Evolutionary conservation across 2,888 invertebrate species (phyloP).

Genomic region (Calliopum simillimum): DNA sequence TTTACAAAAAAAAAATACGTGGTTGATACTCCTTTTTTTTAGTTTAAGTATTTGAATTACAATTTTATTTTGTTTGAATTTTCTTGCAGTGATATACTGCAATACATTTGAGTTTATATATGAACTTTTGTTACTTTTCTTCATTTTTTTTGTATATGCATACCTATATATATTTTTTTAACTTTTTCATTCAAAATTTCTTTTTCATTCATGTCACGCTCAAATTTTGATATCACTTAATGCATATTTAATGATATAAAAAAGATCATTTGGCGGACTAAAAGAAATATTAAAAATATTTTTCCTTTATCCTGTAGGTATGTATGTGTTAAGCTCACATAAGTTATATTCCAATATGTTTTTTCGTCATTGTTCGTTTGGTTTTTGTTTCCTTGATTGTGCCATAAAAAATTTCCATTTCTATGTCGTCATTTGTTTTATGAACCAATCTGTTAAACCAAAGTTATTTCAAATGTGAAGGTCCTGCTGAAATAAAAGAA

Average conservation of each 20-base stretch:
- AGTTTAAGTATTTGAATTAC: background rate
- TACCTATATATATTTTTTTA: background rate
- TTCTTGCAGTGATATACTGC: conserved; percentile 6
- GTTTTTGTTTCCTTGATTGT: background rate
- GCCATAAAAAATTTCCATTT: conserved; percentile 1
- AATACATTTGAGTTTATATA: too few relatives aligned
- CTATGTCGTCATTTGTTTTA: background rate
- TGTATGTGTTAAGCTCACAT: too few relatives aligned
- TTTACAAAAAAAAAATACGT: too few relatives aligned
- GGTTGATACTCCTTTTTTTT: background rate
- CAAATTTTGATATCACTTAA: conserved; percentile 7
- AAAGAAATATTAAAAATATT: too few relatives aligned
- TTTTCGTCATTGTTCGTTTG: background rate
- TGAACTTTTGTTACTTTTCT: too few relatives aligned
- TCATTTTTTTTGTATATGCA: background rate
- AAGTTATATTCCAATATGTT: background rate
- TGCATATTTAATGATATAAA: conserved; percentile 22
- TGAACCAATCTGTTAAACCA: too few relatives aligned
- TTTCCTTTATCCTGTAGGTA: background rate
- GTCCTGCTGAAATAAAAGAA: too few relatives aligned
- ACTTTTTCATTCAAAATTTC: background rate
- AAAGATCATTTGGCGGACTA: too few relatives aligned
- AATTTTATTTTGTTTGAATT: background rate
- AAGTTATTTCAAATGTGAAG: too few relatives aligned
- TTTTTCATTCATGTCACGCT: conserved; percentile 9